Percentiles rank a stretch among this genome's conserved stretches.
phyloP scores from a whole-genome alignment of 2,888 invertebrate species.

The Cabera pusaria region DNA sequence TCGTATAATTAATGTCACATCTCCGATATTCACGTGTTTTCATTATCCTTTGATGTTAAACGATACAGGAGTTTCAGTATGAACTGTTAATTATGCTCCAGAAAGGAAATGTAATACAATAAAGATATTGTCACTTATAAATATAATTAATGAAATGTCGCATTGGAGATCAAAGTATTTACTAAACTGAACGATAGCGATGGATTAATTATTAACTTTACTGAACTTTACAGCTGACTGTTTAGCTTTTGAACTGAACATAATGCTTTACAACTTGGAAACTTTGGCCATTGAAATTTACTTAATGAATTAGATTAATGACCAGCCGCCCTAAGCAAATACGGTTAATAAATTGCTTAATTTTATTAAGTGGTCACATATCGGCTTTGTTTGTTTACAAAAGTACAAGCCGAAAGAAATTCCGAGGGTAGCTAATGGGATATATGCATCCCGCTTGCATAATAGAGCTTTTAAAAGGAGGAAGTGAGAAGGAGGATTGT shows the following conservation, averaged over 20 bases:
- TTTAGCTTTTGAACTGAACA: constrained; percentile 5
- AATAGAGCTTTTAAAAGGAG: constrained; percentile 5
- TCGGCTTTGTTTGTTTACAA: constrained; percentile 55
- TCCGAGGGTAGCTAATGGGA: constrained; percentile 19
- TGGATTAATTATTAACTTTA: no score
- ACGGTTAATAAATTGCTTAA: constrained; percentile 77
- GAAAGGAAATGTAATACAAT: constrained; percentile 24
- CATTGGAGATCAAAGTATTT: constrained; percentile 20
- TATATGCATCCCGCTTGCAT: constrained; percentile 26
- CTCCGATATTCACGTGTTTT: constrained; percentile 41
- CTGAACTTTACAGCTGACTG: constrained; percentile 6
- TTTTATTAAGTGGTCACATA: constrained; percentile 74
- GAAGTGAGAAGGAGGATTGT: constrained; percentile 21
- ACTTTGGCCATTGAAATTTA: constrained; percentile 31
- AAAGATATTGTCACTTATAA: constrained; percentile 19
- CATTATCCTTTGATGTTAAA: constrained; percentile 49
- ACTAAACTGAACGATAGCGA: constrained; percentile 5
- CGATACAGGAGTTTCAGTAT: constrained; percentile 22
- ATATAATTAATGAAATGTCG: constrained; percentile 12
- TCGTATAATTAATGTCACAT: constrained; percentile 55
- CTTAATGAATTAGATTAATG: constrained; percentile 36
- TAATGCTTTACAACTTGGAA: constrained; percentile 8
- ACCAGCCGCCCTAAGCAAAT: constrained; percentile 58
- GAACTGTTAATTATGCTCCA: constrained; percentile 19
- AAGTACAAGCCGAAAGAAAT: constrained; percentile 26